Base-by-base conservation (phyloP, 2,888 invertebrate genomes). In the Tiphia femorata region DNA sequence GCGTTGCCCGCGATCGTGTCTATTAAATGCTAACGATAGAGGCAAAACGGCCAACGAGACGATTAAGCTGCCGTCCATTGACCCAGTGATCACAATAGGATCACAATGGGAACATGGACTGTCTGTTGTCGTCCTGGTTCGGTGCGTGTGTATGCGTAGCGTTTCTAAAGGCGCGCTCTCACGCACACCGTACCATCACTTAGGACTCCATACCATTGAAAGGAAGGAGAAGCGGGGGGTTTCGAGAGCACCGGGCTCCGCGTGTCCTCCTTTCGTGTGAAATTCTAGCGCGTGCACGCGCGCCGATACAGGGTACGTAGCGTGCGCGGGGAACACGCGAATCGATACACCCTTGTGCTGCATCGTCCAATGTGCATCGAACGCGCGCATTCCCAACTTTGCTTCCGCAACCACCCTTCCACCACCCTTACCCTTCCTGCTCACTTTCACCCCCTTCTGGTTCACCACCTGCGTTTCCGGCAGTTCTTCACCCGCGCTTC, bases 51-150 rank as follows among this genome's bases (percentile, higher is more conserved):
- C n/a, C 16, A 30, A 44, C 58, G 58, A 62, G 47, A 54, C 62
- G 30, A 23, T 35, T 41, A 27, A 30, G 41, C 25, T 54, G 48
- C 43, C 55, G 37, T 54, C 62, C 47, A 64, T 62, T 64, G 62
- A 64, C 62, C 60, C 48, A 58, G 51, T 58, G 58, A 64, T 64
- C 63, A 62, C 58, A 58, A 63, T 63, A 42, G 58, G 44, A 62
- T 62, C 58, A 58, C 58, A 62, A 62, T 55, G 43, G 49, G 63
- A 51, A 55, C 46, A 46, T 29, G 42, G 14, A 37, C 50, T 37
- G 16, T 38, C 40, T 40, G 40, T 47, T 42, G 55, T 38, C 46
- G 44, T 48, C 20, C 38, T 44, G 58, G 33, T 29, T 51, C 44
- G 30, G 53, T 53, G 51, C 25, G 42, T 46, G 35, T 30, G 33